Conservation (phyloP, 1,140 invertebrate genomes). For the Penaeus vannamei region DNA sequence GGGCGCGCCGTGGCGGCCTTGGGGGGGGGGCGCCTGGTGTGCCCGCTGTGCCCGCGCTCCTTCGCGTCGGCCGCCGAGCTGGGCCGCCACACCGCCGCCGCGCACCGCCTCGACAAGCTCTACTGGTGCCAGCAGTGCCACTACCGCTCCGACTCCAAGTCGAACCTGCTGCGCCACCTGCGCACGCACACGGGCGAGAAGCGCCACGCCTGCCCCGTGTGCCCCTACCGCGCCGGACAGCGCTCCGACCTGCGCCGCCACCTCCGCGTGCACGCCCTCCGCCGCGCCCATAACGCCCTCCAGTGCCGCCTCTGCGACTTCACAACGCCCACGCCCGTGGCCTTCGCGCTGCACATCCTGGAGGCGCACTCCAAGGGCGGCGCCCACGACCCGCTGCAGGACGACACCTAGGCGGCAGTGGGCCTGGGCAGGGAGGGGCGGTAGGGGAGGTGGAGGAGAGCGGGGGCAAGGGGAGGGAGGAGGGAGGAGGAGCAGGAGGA, state of each 20-base stretch:
- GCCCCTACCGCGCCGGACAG: constrained; percentile 64
- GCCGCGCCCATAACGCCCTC: constrained; percentile 44
- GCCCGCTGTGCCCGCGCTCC: constrained; percentile 50
- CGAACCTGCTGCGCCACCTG: constrained; percentile 55
- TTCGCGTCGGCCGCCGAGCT: constrained; percentile 50
- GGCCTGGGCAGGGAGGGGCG: too few relatives aligned
- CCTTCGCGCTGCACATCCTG: constrained; percentile 68
- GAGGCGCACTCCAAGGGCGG: constrained; percentile 67
- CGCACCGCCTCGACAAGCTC: constrained; percentile 59
- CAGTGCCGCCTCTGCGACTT: constrained; percentile 65
- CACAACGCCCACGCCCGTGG: constrained; percentile 31
- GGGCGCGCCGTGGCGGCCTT: constrained; percentile 48
- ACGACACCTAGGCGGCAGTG: background rate
- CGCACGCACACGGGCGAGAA: constrained; percentile 61
- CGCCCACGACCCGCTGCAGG: constrained; percentile 54
- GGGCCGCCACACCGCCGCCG: constrained; percentile 43
- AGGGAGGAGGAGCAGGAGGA: too few relatives aligned
- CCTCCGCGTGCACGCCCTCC: constrained; percentile 55
- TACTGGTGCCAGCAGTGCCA: constrained; percentile 61
- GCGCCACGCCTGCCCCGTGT: constrained; percentile 60
- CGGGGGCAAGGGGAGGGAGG: too few relatives aligned
- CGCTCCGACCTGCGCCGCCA: constrained; percentile 58
- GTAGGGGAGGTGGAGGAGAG: too few relatives aligned
- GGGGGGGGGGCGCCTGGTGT: constrained; percentile 50
- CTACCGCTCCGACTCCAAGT: constrained; percentile 56